Evolutionary conservation across 2,797 vertebrate genomes (phyloP).

Genomic region (Sebastes jordani): DNA sequence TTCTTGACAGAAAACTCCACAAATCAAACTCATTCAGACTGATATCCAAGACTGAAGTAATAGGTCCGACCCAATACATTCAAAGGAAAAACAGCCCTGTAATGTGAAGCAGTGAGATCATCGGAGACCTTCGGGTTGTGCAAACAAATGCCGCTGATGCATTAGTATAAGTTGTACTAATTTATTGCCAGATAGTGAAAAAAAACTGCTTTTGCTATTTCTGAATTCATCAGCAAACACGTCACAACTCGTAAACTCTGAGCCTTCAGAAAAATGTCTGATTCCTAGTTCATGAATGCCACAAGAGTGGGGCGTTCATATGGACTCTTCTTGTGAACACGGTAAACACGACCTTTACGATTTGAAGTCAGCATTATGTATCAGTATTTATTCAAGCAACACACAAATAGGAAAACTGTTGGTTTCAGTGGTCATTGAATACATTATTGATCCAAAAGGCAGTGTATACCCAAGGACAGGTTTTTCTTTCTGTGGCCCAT

Average conservation of each 20-base stretch:
- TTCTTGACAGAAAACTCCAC: background rate
- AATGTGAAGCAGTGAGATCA: background rate
- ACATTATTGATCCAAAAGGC: background rate
- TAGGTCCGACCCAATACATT: accelerated
- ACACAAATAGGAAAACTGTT: background rate
- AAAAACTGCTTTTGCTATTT: background rate
- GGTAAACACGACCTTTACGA: background rate
- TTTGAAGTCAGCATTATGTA: background rate
- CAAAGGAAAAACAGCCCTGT: background rate
- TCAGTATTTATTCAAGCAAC: background rate
- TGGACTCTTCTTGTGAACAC: background rate
- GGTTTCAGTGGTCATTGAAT: background rate
- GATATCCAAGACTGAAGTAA: background rate
- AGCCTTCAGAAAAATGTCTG: too few species aligned
- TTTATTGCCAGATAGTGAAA: background rate
- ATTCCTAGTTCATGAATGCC: too few species aligned
- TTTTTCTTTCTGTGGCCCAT: background rate
- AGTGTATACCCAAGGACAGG: background rate
- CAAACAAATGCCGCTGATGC: background rate
- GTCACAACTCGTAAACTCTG: background rate
- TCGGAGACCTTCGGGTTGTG: background rate
- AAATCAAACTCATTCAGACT: background rate
- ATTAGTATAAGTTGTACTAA: background rate
- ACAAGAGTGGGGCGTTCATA: too few species aligned
- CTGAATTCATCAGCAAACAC: background rate